Conservation (phyloP, 2,888 invertebrate genomes). For the Limulus polyphemus region DNA sequence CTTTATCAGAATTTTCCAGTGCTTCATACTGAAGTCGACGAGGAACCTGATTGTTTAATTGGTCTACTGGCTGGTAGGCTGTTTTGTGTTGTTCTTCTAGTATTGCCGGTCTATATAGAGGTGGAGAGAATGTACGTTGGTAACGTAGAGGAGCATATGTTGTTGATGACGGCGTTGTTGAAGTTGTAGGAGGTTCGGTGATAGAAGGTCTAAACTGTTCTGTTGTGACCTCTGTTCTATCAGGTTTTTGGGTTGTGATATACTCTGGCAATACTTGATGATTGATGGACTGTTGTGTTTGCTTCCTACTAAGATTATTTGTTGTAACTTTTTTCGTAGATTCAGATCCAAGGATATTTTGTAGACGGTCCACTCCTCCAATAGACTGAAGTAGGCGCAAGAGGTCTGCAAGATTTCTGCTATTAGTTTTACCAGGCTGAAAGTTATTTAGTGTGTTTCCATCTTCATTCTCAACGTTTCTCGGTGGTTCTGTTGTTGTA, state of each 20-base stretch:
- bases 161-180: not conserved
- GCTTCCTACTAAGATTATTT: constrained; percentile 2
- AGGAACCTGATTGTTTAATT: not conserved
- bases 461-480: constrained; percentile 1
- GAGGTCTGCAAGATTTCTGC: constrained; percentile 24
- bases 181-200: not conserved
- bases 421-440: too few species aligned
- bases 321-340: constrained; percentile 1
- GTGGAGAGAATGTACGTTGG: not conserved
- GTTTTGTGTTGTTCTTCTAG: not conserved
- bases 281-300: constrained; percentile 4
- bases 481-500: constrained; percentile 7
- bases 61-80: not conserved
- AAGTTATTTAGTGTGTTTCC: constrained; percentile 7
- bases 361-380: constrained; percentile 31
- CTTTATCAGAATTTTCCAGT: not conserved
- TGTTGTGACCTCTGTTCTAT: not conserved
- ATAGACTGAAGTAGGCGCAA: constrained; percentile 28
- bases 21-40: constrained; percentile 4
- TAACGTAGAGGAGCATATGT: not conserved
- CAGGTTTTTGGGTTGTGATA: constrained; percentile 8
- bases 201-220: too few species aligned
- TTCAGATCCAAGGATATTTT: constrained; percentile 23
- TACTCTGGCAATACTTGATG: constrained; percentile 7
- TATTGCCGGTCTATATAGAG: constrained; percentile 1